phyloP scores from a whole-genome alignment of 2,888 invertebrate species.

The Notocelia uddmanniana region DNA sequence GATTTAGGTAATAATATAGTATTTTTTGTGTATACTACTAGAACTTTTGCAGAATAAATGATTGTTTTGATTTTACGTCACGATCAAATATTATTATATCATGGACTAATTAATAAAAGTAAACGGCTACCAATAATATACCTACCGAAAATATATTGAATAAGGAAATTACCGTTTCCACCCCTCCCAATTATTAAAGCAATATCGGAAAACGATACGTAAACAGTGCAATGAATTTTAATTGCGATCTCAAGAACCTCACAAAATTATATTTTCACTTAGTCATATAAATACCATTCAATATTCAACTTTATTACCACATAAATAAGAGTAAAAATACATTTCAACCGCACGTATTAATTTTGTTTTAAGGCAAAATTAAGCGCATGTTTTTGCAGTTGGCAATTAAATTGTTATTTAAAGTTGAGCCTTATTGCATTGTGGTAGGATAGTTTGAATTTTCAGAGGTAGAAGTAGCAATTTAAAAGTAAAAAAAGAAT shows the following conservation, averaged over 20 bases:
- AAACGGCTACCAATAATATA: not conserved
- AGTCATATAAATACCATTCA: not conserved
- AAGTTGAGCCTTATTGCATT: not conserved
- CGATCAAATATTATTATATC: too few relatives aligned
- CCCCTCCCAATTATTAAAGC: constrained; percentile 43
- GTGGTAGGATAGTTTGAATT: not conserved
- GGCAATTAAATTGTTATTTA: constrained; percentile 12
- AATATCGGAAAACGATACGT: constrained; percentile 44
- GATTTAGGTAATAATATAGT: too few relatives aligned
- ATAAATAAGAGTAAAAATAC: not conserved
- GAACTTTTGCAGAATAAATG: too few relatives aligned
- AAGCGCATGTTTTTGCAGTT: not conserved
- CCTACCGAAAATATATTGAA: not conserved
- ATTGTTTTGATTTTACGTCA: too few relatives aligned
- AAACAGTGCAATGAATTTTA: constrained; percentile 46
- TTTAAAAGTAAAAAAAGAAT: constrained; percentile 28
- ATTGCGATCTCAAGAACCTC: constrained; percentile 31
- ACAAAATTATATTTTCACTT: constrained; percentile 7
- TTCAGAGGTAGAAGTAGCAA: not conserved
- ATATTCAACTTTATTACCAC: not conserved
- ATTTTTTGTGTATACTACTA: too few relatives aligned
- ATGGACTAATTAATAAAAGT: not conserved
- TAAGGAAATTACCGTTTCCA: constrained; percentile 4
- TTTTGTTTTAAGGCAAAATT: constrained; percentile 29
- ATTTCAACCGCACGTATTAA: not conserved